These are phyloP conservation scores for Eurois occulta DNA, from an alignment of 2,888 invertebrate genomes.

Conservation along the genomic window DNA sequence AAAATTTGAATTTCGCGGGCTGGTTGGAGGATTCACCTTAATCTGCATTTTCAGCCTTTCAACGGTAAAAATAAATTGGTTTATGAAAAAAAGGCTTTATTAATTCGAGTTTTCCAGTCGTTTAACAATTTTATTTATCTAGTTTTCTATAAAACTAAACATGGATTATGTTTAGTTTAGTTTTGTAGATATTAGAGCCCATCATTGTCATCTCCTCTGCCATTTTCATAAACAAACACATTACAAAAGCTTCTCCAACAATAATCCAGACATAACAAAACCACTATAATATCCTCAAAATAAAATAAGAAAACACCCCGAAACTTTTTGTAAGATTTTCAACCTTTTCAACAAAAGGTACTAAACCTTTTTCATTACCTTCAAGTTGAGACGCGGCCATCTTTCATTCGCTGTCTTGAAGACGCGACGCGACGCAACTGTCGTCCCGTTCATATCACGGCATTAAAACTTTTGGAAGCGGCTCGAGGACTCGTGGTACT, in stretches of 20 bases:
- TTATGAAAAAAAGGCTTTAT: background rate
- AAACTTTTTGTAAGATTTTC: conserved; percentile 54
- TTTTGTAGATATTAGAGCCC: background rate
- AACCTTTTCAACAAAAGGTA: conserved; percentile 58
- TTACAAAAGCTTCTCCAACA: conserved; percentile 19
- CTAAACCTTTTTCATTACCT: conserved; percentile 66
- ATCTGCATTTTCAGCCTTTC: background rate
- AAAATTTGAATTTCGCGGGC: too few relatives aligned
- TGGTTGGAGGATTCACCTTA: too few relatives aligned
- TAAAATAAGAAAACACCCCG: conserved; percentile 46
- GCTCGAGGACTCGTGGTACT: conserved; percentile 49
- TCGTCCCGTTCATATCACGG: conserved; percentile 51
- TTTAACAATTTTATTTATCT: background rate
- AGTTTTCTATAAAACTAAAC: too few relatives aligned
- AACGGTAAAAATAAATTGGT: background rate
- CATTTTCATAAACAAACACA: conserved; percentile 8
- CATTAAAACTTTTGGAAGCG: conserved; percentile 62
- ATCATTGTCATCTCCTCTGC: background rate
- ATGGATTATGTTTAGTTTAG: too few relatives aligned
- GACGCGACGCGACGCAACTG: conserved; percentile 49
- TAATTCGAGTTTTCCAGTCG: background rate
- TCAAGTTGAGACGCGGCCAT: conserved; percentile 55
- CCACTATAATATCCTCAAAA: conserved; percentile 28
- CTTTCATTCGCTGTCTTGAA: conserved; percentile 57
- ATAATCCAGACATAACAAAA: conserved; percentile 41